Conservation (phyloP, 1,140 invertebrate genomes). For the Drosophila kikkawai region DNA sequence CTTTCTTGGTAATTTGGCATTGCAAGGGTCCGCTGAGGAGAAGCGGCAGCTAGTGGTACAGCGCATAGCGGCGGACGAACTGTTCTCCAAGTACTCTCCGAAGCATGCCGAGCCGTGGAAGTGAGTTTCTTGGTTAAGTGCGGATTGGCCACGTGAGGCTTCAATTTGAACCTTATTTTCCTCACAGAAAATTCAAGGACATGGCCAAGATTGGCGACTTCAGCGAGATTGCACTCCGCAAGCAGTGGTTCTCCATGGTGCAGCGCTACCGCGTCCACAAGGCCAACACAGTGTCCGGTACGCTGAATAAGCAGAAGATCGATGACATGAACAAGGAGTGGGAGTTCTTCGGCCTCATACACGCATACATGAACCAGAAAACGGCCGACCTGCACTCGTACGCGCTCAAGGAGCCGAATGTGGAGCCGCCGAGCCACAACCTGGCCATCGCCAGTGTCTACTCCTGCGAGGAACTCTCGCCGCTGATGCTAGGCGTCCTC, state of each 20-base stretch:
- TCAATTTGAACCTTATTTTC: not conserved
- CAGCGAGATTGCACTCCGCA: slow-evolving; percentile 70
- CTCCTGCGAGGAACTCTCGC: slow-evolving; percentile 36
- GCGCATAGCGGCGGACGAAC: slow-evolving; percentile 61
- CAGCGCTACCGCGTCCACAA: slow-evolving; percentile 72
- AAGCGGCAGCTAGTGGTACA: slow-evolving; percentile 56
- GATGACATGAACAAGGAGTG: slow-evolving; percentile 67
- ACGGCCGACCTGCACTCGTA: slow-evolving; percentile 79
- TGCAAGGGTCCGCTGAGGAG: slow-evolving; percentile 65
- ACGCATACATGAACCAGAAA: slow-evolving; percentile 73
- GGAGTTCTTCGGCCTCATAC: slow-evolving; percentile 77
- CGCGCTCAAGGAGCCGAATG: slow-evolving; percentile 72
- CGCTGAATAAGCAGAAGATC: slow-evolving; percentile 51
- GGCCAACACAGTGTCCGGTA: slow-evolving; percentile 38
- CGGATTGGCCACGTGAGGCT: not conserved
- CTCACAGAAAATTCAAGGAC: slow-evolving; percentile 61
- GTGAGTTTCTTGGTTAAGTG: slow-evolving; percentile 48
- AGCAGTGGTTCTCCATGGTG: slow-evolving; percentile 77
- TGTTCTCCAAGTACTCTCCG: slow-evolving; percentile 64
- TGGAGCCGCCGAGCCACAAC: slow-evolving; percentile 26
- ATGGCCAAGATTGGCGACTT: slow-evolving; percentile 68
- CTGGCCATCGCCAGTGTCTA: slow-evolving; percentile 52
- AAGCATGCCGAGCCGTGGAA: slow-evolving; percentile 71
- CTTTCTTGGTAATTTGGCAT: not conserved
- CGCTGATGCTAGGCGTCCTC: slow-evolving; percentile 43